phyloP scores from a whole-genome alignment of 2,797 vertebrate genomes.

The Danio aesculapii region DNA sequence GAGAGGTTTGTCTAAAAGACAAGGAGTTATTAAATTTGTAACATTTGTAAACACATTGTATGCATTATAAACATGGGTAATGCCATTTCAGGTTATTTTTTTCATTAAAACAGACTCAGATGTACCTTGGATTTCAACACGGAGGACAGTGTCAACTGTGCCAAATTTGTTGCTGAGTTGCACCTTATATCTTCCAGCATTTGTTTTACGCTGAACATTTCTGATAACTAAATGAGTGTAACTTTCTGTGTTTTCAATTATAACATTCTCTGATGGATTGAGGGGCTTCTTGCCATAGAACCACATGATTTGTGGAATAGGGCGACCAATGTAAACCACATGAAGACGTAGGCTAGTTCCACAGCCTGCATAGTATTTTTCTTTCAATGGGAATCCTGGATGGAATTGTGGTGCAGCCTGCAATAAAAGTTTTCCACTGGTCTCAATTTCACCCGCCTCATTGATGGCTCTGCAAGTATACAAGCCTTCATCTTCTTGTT shows the following conservation, averaged over 20 bases:
- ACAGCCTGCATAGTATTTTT: conserved; percentile 90
- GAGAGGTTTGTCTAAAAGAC: conserved; percentile 90
- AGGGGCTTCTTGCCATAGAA: conserved; percentile 95
- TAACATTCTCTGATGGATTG: conserved; percentile 87
- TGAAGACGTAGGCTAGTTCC: conserved; percentile 96
- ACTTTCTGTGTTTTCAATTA: conserved; percentile 97
- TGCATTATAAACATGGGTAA: background rate
- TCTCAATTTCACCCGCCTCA: conserved; percentile 95
- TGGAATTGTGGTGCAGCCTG: conserved; percentile 96
- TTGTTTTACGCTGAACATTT: conserved; percentile 92
- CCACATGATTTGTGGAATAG: conserved; percentile 98
- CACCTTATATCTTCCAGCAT: conserved; percentile 97
- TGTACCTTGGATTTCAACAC: conserved; percentile 98
- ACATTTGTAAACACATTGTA: background rate
- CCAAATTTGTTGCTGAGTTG: conserved; percentile 94
- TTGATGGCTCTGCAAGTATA: conserved; percentile 95
- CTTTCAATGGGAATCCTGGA: conserved; percentile 94
- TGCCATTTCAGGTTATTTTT: background rate
- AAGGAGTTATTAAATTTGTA: conserved; percentile 8
- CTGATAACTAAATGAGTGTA: conserved; percentile 96
- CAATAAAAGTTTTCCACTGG: conserved; percentile 92
- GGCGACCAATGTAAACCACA: conserved; percentile 95
- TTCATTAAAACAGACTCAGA: background rate
- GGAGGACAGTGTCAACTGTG: conserved; percentile 88
- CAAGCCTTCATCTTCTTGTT: conserved; percentile 98